These are phyloP conservation scores for Silurus asotus DNA, from an alignment of 2,113 vertebrate species.

Conservation along the genomic window DNA sequence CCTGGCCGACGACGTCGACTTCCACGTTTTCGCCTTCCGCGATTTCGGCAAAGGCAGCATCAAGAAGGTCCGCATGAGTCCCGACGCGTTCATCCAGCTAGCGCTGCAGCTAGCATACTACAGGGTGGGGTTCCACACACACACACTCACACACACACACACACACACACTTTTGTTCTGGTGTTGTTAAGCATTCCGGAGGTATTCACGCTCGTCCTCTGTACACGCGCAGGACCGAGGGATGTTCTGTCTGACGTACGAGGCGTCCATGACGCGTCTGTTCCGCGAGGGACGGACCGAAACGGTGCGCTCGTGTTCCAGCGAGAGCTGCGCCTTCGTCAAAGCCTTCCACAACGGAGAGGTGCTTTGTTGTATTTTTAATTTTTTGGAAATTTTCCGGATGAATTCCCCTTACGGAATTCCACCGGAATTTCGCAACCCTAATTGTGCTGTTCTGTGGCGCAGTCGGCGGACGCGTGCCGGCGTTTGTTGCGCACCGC, in stretches of 20 bases:
- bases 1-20: slow-evolving; percentile 87
- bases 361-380: slow-evolving; percentile 50
- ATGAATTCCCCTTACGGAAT: too few species aligned
- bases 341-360: slow-evolving; percentile 73
- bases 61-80: slow-evolving; percentile 88
- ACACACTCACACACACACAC: too few species aligned
- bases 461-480: slow-evolving; percentile 75
- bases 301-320: slow-evolving; percentile 81
- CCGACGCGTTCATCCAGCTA: slow-evolving; percentile 90
- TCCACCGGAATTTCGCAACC: too few species aligned
- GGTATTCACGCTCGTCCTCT: not conserved
- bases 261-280: slow-evolving; percentile 85
- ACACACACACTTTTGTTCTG: not conserved
- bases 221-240: slow-evolving; percentile 71
- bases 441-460: not conserved
- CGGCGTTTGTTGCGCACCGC: slow-evolving; percentile 73
- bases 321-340: slow-evolving; percentile 78
- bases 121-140: slow-evolving; percentile 78
- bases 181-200: not conserved
- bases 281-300: slow-evolving; percentile 87
- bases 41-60: slow-evolving; percentile 88
- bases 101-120: slow-evolving; percentile 91
- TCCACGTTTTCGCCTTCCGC: slow-evolving; percentile 80
- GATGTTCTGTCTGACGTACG: slow-evolving; percentile 82
- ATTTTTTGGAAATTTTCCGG: too few species aligned